phyloP scores from a whole-genome alignment of 1,140 invertebrate genomes.

The Hycleus cichorii region DNA sequence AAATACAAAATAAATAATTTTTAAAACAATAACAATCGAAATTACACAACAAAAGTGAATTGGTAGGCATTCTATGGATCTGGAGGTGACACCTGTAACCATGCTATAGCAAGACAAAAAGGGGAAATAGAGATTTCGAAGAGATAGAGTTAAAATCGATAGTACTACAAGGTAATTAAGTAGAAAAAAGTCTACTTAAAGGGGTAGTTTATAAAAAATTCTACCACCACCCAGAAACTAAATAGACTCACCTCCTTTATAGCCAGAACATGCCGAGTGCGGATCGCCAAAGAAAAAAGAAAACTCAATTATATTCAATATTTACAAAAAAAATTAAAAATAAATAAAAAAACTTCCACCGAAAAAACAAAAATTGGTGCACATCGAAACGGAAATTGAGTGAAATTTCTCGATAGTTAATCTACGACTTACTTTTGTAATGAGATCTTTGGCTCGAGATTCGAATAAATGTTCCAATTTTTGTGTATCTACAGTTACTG shows the following conservation, averaged over 20 bases:
- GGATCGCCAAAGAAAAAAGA: slow-evolving; percentile 34
- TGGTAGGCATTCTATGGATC: background rate
- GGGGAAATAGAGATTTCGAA: background rate
- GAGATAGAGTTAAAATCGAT: background rate
- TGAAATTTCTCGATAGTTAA: too few species aligned
- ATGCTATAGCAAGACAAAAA: background rate
- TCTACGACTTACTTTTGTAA: slow-evolving; percentile 69
- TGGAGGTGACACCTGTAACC: too few species aligned
- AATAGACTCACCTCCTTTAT: slow-evolving; percentile 37
- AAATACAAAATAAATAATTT: background rate
- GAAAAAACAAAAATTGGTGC: background rate
- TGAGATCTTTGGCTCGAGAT: slow-evolving; percentile 89
- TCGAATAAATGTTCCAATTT: slow-evolving; percentile 97
- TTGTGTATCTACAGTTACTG: slow-evolving; percentile 80
- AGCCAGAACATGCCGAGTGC: slow-evolving; percentile 33
- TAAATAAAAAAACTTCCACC: slow-evolving; percentile 6
- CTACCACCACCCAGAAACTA: slow-evolving; percentile 29
- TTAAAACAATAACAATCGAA: background rate
- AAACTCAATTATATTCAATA: slow-evolving; percentile 22
- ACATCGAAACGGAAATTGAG: too few species aligned
- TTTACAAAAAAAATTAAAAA: slow-evolving; percentile 11
- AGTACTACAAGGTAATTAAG: background rate
- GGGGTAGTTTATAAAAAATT: slow-evolving; percentile 14
- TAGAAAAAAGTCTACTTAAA: background rate
- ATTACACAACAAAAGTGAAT: background rate